A percentile compares a stretch with the other conserved stretches of the same genome.
Evolutionary conservation across 2,888 invertebrate genomes (phyloP).

Genomic region (Apamea monoglypha): DNA sequence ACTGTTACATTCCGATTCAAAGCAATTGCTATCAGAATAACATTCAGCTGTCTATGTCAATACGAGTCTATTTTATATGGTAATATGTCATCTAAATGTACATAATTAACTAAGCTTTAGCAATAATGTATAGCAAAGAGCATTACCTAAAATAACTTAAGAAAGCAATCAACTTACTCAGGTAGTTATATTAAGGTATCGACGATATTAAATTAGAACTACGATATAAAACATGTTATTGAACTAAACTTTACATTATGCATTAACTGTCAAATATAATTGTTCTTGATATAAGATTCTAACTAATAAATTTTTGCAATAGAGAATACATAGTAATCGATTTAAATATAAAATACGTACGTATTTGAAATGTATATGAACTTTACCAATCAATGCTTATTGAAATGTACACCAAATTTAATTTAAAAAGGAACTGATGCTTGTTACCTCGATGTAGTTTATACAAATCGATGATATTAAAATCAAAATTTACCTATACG

Average conservation of each 20-base stretch:
- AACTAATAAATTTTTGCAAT: neutral
- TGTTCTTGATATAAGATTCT: neutral
- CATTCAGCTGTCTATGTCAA: conserved; percentile 45
- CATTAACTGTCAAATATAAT: neutral
- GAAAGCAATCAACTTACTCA: conserved; percentile 56
- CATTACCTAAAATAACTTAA: conserved; percentile 39
- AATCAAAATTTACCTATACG: conserved; percentile 29
- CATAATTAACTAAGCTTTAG: conserved; percentile 56
- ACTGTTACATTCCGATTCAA: conserved; percentile 61
- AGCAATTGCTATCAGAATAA: conserved; percentile 20
- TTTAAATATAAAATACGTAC: conserved; percentile 11
- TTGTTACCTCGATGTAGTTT: conserved; percentile 52
- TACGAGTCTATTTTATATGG: conserved; percentile 30
- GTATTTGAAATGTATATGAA: conserved; percentile 4
- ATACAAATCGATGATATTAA: conserved; percentile 41
- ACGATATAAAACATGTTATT: neutral
- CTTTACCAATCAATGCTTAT: conserved; percentile 28
- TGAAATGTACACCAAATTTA: conserved; percentile 54
- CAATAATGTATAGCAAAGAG: conserved; percentile 55
- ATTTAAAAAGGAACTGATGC: conserved; percentile 56
- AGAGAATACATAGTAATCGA: neutral
- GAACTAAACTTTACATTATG: neutral
- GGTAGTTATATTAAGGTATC: conserved; percentile 12
- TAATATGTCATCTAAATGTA: conserved; percentile 34
- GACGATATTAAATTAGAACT: conserved; percentile 13